phyloP scores from a whole-genome alignment of 2,888 invertebrate species.

The Orthosia cruda region DNA sequence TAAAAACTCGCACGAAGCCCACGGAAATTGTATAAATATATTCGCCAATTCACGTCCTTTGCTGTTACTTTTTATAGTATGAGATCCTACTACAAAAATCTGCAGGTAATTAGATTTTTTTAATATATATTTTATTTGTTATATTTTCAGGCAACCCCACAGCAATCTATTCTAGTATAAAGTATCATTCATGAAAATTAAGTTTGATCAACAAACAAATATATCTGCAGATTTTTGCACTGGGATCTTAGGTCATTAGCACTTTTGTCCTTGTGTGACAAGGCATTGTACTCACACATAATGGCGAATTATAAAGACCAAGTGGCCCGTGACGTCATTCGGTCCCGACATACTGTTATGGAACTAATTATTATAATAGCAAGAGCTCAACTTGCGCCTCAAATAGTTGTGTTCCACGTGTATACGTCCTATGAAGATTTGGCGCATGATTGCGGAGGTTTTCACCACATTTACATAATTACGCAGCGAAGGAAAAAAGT shows the following conservation, averaged over 20 bases:
- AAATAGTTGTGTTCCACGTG: conserved; percentile 45
- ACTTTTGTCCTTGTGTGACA: conserved; percentile 11
- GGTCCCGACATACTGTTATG: conserved; percentile 26
- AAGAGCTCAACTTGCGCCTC: conserved; percentile 27
- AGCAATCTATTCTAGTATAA: no score
- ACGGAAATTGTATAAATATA: neutral
- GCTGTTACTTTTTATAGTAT: neutral
- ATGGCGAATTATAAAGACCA: conserved; percentile 42
- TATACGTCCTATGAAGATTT: conserved; percentile 55
- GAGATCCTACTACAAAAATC: no score
- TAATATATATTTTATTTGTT: no score
- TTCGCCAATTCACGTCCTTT: neutral
- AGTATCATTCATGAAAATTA: no score
- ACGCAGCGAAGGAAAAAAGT: conserved; percentile 51
- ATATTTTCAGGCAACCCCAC: no score
- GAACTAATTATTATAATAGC: conserved; percentile 48
- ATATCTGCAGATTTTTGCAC: no score
- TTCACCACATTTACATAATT: conserved; percentile 66
- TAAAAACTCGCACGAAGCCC: no score
- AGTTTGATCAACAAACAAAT: no score
- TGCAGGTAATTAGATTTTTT: no score
- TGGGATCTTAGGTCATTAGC: neutral
- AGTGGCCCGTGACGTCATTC: conserved; percentile 59
- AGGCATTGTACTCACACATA: conserved; percentile 34
- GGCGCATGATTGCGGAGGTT: conserved; percentile 63